Percentiles rank a stretch among this genome's conserved stretches.
Conservation (phyloP, 2,797 vertebrate genomes). For the Otolemur crassicaudatus region DNA sequence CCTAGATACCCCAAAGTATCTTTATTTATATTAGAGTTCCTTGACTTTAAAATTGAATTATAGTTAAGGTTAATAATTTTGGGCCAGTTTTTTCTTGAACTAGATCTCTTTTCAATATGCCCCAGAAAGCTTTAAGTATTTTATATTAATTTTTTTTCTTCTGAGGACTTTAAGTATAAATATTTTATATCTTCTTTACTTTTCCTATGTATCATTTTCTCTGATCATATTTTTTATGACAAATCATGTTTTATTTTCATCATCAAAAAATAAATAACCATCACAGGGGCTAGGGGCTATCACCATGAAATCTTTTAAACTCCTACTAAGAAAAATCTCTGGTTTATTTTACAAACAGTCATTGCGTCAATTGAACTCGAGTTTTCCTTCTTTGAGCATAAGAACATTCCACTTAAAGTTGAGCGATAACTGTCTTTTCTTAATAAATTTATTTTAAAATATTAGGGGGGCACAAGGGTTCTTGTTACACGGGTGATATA, state of each 20-base stretch:
- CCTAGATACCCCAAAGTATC: background rate
- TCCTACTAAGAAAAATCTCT: background rate
- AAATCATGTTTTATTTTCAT: background rate
- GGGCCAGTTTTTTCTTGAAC: background rate
- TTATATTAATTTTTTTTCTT: background rate
- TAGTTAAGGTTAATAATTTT: background rate
- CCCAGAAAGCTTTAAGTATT: background rate
- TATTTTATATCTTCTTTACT: background rate
- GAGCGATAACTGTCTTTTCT: background rate
- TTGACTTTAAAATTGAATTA: background rate
- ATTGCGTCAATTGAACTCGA: background rate
- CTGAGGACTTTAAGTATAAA: background rate
- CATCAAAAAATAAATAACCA: background rate
- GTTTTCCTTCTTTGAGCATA: conserved; percentile 23
- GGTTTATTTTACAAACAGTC: background rate
- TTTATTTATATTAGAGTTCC: background rate
- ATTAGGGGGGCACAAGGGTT: background rate
- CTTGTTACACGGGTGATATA: background rate
- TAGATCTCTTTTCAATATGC: background rate
- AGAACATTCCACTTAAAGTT: background rate
- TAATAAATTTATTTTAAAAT: background rate
- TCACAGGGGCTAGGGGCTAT: background rate
- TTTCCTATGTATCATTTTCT: background rate
- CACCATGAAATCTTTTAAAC: background rate
- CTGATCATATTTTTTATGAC: background rate